Evolutionary conservation across 2,113 vertebrate genomes (phyloP).

Genomic region (Lophura nycthemera): DNA sequence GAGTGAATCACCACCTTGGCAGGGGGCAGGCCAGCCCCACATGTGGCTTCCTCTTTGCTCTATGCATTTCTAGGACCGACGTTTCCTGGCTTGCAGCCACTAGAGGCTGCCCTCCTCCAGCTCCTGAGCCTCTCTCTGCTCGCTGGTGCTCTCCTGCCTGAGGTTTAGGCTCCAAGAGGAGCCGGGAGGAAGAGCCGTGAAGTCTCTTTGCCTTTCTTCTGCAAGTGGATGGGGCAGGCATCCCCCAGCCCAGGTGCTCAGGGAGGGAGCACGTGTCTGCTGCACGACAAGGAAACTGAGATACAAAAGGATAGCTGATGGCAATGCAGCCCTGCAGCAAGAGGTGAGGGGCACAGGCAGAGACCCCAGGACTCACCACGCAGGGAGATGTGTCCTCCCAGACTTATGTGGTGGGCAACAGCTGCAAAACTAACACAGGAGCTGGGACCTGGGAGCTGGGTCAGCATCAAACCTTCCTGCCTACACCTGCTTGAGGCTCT

Average conservation of each 20-base stretch:
- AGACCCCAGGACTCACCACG: neutral
- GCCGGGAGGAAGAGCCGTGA: neutral
- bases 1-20: neutral
- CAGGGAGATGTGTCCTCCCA: neutral
- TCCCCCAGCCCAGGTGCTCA: accelerated
- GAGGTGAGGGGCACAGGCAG: neutral
- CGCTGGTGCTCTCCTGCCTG: neutral
- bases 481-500: accelerated
- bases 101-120: conserved; percentile 62
- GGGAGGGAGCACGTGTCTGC: neutral
- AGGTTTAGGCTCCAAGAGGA: neutral
- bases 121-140: neutral
- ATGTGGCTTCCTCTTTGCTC: neutral
- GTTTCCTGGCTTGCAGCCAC: conserved; percentile 52
- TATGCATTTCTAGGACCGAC: neutral
- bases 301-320: neutral
- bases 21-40: neutral
- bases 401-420: accelerated
- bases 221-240: neutral
- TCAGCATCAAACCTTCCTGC: neutral
- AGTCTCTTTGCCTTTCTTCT: neutral
- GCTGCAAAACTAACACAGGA: neutral
- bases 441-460: neutral
- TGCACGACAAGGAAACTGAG: neutral
- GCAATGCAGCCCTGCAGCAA: neutral